Evolutionary conservation across 2,797 vertebrate genomes (phyloP).

Genomic region (Tokudaia tokunoshimensis): DNA sequence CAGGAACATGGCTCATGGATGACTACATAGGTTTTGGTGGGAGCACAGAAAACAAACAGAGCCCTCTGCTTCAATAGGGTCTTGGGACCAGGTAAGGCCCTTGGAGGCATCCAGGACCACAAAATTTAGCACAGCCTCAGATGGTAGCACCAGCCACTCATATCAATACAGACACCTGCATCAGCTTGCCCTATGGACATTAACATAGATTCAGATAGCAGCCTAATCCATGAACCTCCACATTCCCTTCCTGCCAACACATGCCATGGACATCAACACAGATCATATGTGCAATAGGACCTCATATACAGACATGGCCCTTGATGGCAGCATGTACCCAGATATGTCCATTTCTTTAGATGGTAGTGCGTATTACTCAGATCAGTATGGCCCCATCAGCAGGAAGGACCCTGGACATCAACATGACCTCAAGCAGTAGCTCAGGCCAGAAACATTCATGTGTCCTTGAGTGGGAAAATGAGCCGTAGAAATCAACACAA

Average conservation of each 20-base stretch:
- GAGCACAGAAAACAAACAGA: neutral
- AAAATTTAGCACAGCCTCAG: neutral
- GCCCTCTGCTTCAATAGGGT: too few species aligned
- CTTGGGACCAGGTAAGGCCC: neutral
- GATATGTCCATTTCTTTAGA: neutral
- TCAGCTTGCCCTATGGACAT: too few species aligned
- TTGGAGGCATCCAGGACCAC: neutral
- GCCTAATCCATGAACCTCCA: neutral
- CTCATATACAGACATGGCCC: neutral
- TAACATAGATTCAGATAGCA: neutral
- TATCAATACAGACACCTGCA: neutral
- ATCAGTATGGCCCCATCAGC: neutral
- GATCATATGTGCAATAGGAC: neutral
- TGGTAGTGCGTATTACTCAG: neutral
- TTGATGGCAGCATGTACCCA: neutral
- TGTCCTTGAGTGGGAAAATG: neutral
- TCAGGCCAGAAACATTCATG: neutral
- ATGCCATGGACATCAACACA: neutral
- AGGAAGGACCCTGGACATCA: neutral
- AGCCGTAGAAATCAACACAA: neutral
- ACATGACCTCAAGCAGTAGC: neutral
- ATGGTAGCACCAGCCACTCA: neutral
- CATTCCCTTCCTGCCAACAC: neutral
- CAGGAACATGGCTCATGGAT: neutral
- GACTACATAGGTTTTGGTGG: neutral